phyloP scores from a whole-genome alignment of 2,113 vertebrate species.

The Siniperca chuatsi region DNA sequence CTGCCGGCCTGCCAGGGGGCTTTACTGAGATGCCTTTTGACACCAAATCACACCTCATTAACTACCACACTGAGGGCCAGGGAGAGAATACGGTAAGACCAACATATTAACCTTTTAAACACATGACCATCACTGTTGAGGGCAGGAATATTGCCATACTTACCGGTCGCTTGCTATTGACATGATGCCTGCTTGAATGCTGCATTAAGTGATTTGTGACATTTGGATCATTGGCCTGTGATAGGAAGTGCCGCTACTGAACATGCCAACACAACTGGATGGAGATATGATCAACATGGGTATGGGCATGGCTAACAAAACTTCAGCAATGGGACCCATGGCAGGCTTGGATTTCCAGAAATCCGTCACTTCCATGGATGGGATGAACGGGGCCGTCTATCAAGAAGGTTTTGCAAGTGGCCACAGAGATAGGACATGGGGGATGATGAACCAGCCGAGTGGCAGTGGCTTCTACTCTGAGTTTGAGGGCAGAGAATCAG shows the following conservation, averaged over 20 bases:
- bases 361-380: slow-evolving; percentile 38
- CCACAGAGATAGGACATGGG: not conserved
- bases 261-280: slow-evolving; percentile 15
- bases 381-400: not conserved
- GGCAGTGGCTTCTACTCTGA: slow-evolving; percentile 3
- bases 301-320: not conserved
- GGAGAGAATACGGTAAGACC: slow-evolving; percentile 88
- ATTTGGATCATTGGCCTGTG: not conserved
- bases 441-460: not conserved
- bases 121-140: not conserved
- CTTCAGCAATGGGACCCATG: not conserved
- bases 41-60: slow-evolving; percentile 88
- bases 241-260: slow-evolving; percentile 71
- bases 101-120: not conserved
- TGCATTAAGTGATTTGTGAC: not conserved
- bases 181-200: not conserved
- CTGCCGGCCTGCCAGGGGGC: slow-evolving; percentile 63
- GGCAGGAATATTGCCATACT: not conserved
- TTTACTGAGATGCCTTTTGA: slow-evolving; percentile 78
- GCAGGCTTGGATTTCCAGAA: not conserved
- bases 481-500: slow-evolving; percentile 26
- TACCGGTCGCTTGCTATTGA: too few relatives aligned
- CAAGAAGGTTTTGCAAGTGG: slow-evolving; percentile 15
- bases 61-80: slow-evolving; percentile 90
- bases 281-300: not conserved